phyloP scores from a whole-genome alignment of 2,113 vertebrate genomes.

The Phoxinus phoxinus region DNA sequence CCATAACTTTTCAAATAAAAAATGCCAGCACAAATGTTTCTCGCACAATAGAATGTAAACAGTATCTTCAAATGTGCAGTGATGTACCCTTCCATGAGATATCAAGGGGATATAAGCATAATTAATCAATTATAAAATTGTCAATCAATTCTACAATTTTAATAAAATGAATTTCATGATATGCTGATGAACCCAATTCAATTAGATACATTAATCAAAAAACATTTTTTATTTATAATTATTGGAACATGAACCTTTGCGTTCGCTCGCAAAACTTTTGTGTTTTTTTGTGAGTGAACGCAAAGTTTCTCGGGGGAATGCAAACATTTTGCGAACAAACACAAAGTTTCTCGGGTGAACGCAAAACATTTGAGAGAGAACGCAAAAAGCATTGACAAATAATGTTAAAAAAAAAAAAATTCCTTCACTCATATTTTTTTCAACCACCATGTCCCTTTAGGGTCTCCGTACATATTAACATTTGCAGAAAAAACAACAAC shows the following conservation, averaged over 20 bases:
- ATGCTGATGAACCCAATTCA: background rate
- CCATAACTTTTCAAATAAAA: constrained; percentile 59
- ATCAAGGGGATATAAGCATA: background rate
- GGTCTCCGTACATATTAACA: background rate
- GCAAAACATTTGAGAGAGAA: too few relatives aligned
- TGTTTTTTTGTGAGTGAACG: too few relatives aligned
- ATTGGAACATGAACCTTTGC: background rate
- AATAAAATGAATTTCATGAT: background rate
- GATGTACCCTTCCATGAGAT: background rate
- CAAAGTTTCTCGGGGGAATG: too few relatives aligned
- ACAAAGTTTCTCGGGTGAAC: too few relatives aligned
- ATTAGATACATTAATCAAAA: background rate
- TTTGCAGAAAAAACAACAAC: background rate
- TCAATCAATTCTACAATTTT: background rate
- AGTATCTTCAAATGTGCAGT: constrained; percentile 49
- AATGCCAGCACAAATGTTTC: constrained; percentile 60
- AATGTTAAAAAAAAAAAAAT: too few relatives aligned
- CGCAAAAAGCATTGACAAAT: too few relatives aligned
- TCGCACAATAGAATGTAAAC: constrained; percentile 49
- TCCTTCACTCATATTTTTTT: too few relatives aligned
- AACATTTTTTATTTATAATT: background rate
- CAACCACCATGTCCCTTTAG: too few relatives aligned
- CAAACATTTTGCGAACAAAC: too few relatives aligned
- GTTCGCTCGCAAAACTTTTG: too few relatives aligned
- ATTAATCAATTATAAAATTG: background rate